Conservation (phyloP, 1,140 invertebrate genomes). For the Galendromus occidentalis region DNA sequence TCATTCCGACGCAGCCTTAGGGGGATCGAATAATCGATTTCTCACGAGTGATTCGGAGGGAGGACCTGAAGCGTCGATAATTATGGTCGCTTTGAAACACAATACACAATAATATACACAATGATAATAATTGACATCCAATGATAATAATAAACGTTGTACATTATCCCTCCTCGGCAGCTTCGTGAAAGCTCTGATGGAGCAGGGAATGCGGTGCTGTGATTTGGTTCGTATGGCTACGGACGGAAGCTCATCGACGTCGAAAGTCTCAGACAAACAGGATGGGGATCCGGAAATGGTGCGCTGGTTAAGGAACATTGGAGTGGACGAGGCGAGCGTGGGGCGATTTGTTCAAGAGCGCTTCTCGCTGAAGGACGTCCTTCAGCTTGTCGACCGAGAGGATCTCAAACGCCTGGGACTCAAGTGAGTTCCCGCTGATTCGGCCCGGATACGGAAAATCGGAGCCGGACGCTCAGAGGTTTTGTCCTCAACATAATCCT, state of each 20-base stretch:
- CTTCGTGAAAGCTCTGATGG: not conserved
- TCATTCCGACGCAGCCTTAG: no score
- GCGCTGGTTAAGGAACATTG: constrained; percentile 24
- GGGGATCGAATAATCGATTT: no score
- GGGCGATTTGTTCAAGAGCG: constrained; percentile 47
- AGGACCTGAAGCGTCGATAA: no score
- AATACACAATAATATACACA: no score
- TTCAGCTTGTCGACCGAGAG: constrained; percentile 47
- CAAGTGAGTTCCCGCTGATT: constrained; percentile 38
- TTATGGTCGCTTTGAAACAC: no score
- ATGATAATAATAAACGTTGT: no score
- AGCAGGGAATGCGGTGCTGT: not conserved
- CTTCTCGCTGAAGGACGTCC: constrained; percentile 53
- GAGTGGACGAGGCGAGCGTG: constrained; percentile 23
- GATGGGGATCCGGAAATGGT: constrained; percentile 24
- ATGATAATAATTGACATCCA: no score
- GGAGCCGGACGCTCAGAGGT: no score
- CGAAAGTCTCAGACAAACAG: constrained; percentile 16
- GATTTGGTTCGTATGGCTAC: not conserved
- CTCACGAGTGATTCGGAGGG: no score
- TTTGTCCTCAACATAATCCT: no score
- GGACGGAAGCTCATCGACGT: constrained; percentile 11
- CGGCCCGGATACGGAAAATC: no score
- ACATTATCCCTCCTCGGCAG: not conserved
- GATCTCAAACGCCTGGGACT: constrained; percentile 51